A percentile compares a stretch with the other conserved stretches of the same genome.
Conservation (phyloP, 1,140 invertebrate species). For the Eufriesea mexicana region DNA sequence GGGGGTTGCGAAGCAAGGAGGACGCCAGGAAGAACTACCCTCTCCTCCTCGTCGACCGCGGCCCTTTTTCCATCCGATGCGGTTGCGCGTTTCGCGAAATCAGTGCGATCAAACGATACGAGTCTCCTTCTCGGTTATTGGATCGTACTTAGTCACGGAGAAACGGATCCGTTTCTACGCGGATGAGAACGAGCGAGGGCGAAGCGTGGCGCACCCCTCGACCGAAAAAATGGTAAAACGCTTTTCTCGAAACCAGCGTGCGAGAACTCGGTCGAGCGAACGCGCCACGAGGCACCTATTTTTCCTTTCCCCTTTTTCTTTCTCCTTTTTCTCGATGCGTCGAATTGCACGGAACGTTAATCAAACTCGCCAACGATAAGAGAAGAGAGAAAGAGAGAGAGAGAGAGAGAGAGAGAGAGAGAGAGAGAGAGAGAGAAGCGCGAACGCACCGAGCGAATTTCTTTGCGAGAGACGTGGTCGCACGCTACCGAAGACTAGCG, state of each 20-base stretch:
- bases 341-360: not conserved
- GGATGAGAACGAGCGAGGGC: too few species aligned
- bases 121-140: slow-evolving; percentile 1
- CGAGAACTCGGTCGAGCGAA: not conserved
- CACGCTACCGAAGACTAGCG: slow-evolving; percentile 11
- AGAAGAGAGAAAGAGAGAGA: not conserved
- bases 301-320: not conserved
- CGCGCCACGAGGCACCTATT: too few species aligned
- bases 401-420: not conserved
- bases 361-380: not conserved
- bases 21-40: slow-evolving; percentile 34
- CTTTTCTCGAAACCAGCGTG: too few species aligned
- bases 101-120: slow-evolving; percentile 41
- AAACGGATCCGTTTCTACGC: not conserved
- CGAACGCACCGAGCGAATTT: not conserved
- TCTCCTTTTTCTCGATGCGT: not conserved
- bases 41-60: slow-evolving; percentile 12
- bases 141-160: not conserved
- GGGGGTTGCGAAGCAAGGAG: slow-evolving; percentile 37
- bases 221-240: not conserved
- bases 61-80: slow-evolving; percentile 40
- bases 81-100: slow-evolving; percentile 54
- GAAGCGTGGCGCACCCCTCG: too few species aligned
- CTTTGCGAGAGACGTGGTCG: slow-evolving; percentile 21
- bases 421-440: not conserved